A percentile compares a stretch with the other conserved stretches of the same genome.
phyloP scores from a whole-genome alignment of 2,888 invertebrate species.

The Pyrocoelia pectoralis region DNA sequence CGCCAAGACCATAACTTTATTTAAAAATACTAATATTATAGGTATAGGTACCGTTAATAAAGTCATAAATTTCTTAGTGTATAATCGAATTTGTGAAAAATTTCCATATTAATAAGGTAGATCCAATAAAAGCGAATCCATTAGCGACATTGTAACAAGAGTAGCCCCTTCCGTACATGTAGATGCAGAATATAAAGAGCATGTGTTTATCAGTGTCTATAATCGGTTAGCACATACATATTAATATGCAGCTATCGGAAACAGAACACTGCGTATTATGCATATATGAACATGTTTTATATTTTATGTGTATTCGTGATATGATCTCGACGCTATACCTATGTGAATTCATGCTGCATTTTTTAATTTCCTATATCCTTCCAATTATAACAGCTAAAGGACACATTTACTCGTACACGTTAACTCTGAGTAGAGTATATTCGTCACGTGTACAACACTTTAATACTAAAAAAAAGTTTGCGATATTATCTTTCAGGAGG shows the following conservation, averaged over 20 bases:
- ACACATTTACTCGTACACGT: conserved; percentile 9
- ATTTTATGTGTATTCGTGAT: conserved; percentile 44
- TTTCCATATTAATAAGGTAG: conserved; percentile 10
- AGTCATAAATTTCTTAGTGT: neutral
- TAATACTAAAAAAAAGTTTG: too few relatives aligned
- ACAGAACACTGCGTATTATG: conserved; percentile 46
- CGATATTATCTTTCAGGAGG: too few relatives aligned
- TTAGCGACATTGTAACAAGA: conserved; percentile 42
- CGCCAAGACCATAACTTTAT: too few relatives aligned
- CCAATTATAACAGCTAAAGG: conserved; percentile 28
- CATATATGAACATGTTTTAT: conserved; percentile 45
- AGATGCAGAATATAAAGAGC: conserved; percentile 33
- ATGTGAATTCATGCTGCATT: conserved; percentile 39
- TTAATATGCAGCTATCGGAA: conserved; percentile 43
- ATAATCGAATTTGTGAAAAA: neutral
- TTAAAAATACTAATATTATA: too few relatives aligned
- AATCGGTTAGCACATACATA: conserved; percentile 44
- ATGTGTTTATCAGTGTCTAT: conserved; percentile 43
- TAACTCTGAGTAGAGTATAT: too few relatives aligned
- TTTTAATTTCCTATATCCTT: conserved; percentile 44
- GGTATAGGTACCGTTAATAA: conserved; percentile 7
- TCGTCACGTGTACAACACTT: too few relatives aligned
- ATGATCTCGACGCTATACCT: conserved; percentile 38
- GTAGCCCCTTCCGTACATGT: conserved; percentile 36
- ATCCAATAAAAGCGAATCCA: conserved; percentile 27